Evolutionary conservation across 2,113 vertebrate genomes (phyloP), one percentile per base, ranked within the genome.

Genomic region (Centrocercus urophasianus): DNA sequence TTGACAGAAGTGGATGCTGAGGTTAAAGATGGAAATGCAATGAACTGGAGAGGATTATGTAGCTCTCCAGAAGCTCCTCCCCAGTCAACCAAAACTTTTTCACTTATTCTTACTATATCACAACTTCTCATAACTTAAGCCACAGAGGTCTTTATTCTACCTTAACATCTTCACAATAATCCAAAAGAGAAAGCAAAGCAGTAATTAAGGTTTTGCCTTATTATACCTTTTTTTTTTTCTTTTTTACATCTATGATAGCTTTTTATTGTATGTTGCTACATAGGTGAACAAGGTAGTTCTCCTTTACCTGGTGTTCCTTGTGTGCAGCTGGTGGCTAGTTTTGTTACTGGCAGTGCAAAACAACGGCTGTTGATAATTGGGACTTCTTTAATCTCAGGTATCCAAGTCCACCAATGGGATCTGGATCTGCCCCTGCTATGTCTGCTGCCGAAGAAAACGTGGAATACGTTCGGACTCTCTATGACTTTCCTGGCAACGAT

Each of bases 381-480:
- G 60, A 38, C 7, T 77, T 34, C 69, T 86, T 45, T 76, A 57
- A 93, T 82, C n/a, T 18, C 73, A 99, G 99, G 98, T 99, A 98
- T 93, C 97, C 99, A 47, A 98, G 97, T 93, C 98, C 98, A 30
- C 96, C 97, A 6, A 93, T 98, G 89, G 97, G 98, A 60, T 97
- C 97, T 59, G 97, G 98, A 78, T 95, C 98, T 70, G 97, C 98
- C 30, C 92, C 98, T 59, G 88, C 86, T 83, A 38, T 97, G 61
- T 95, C 98, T 34, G 64, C 96, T 66, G 92, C 97, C 66, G 99
- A 99, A 54, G 99, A 99, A 47, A 99, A 98, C 56, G 75, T 97
- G 97, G 99, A 99, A 96, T 99, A 98, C 52, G 99, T 99, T 94
- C 98, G 99, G 98, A 99, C 99, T 98, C 99, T 99, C 8, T 99